Evolutionary conservation across 1,140 invertebrate genomes (phyloP).

Genomic region (Armadillidium nasatum): DNA sequence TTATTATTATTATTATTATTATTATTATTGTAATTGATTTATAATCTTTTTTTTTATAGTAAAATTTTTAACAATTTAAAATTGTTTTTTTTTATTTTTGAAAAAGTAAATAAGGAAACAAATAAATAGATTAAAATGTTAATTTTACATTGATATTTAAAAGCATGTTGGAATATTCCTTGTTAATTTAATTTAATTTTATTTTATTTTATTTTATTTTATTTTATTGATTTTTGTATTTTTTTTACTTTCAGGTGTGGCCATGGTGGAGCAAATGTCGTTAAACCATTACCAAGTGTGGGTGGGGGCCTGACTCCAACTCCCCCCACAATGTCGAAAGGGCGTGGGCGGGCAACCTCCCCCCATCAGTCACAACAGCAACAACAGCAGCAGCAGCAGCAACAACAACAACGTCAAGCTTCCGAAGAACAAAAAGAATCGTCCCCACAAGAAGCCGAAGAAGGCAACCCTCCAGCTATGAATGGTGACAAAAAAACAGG

Average conservation of each 20-base stretch:
- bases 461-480: neutral
- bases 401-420: neutral
- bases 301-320: conserved; percentile 2
- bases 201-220: no score
- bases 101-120: no score
- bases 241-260: neutral
- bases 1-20: no score
- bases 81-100: no score
- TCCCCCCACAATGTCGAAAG: neutral
- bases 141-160: no score
- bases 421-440: neutral
- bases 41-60: no score
- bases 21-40: no score
- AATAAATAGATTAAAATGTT: no score
- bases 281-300: neutral
- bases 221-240: no score
- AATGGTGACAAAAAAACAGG: neutral
- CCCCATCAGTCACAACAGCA: neutral
- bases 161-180: no score
- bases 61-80: no score
- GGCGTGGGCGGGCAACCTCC: conserved; percentile 2
- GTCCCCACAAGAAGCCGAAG: neutral
- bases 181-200: no score
- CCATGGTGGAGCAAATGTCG: neutral
- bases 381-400: neutral